Evolutionary conservation across 1,140 invertebrate genomes (phyloP).

Genomic region (Ooceraea biroi): DNA sequence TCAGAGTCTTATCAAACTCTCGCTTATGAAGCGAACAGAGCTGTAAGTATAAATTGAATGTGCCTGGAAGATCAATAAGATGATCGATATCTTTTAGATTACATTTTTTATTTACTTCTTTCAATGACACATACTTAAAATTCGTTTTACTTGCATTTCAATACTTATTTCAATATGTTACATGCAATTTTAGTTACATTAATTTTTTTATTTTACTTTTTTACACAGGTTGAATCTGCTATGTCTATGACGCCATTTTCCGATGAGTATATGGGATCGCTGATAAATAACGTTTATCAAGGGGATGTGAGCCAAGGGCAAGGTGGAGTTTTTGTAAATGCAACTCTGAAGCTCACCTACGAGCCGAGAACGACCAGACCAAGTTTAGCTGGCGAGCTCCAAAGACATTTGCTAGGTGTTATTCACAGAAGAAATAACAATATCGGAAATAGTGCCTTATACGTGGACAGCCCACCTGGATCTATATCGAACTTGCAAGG

Average conservation of each 20-base stretch:
- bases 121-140: too few species aligned
- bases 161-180: not conserved
- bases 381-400: conserved; percentile 91
- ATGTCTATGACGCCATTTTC: conserved; percentile 96
- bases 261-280: conserved; percentile 93
- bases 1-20: conserved; percentile 94
- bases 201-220: not conserved
- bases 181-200: not conserved
- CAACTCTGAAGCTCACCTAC: conserved; percentile 90
- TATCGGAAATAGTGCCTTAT: conserved; percentile 93
- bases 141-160: not conserved
- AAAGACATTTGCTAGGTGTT: conserved; percentile 93
- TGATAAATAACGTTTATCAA: conserved; percentile 93
- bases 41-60: conserved; percentile 88
- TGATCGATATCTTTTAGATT: too few species aligned
- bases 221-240: conserved; percentile 92
- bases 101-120: too few species aligned
- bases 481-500: conserved; percentile 90
- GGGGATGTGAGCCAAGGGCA: conserved; percentile 89
- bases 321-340: conserved; percentile 93
- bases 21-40: conserved; percentile 93
- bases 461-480: conserved; percentile 92
- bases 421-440: conserved; percentile 94
- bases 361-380: conserved; percentile 89
- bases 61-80: not conserved